Evolutionary conservation across 1,140 invertebrate genomes (phyloP), one percentile per base, ranked within the genome.

Genomic region (Macrosteles quadrilineatus): DNA sequence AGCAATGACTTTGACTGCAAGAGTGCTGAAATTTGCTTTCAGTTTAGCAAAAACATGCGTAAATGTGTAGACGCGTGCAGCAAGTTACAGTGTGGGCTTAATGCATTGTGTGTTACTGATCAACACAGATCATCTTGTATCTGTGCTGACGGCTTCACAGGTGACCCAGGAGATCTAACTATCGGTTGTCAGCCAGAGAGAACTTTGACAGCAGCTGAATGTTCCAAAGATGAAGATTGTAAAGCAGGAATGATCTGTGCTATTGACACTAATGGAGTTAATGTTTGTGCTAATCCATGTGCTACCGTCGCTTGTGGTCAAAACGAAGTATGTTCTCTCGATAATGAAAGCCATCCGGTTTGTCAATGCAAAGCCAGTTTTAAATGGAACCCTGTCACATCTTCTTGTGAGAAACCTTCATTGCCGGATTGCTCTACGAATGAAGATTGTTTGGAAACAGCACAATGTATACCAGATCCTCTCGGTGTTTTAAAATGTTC

Each of bases 61-160:
- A 92, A 91, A 78, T 95, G 93, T 80, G 87, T 95, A 0, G 92
- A 95, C 76, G 91, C 90, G 2, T 96, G 94, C 76, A 89, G 87
- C 67, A 93, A 93, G 80, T 83, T 92, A 11, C 92, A 95, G 75
- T 96, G 94, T 78, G 94, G 94, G 14, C 93, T 94, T 0, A 96
- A 96, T 79, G 93, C 94, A 2, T 79, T 95, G 0, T 97, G 94
- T 77, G 85, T 95, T 0, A 87, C 90, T 23, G 87, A 92, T 67
- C 89, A 91, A 76, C 93, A 95, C 79, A 85, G 90, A 45, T 92
- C 93, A 1, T 87, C 90, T 11, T 97, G 94, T 78, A 87, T 95
- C 50, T 97, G 94, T 78, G 81, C 88, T 25, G 88, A 93, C 69
- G 91, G 90, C 0, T 94, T 89, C 76, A 80, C 83, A 21, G 94